Conservation (phyloP, 2,888 invertebrate species). For the Ophraella communa region DNA sequence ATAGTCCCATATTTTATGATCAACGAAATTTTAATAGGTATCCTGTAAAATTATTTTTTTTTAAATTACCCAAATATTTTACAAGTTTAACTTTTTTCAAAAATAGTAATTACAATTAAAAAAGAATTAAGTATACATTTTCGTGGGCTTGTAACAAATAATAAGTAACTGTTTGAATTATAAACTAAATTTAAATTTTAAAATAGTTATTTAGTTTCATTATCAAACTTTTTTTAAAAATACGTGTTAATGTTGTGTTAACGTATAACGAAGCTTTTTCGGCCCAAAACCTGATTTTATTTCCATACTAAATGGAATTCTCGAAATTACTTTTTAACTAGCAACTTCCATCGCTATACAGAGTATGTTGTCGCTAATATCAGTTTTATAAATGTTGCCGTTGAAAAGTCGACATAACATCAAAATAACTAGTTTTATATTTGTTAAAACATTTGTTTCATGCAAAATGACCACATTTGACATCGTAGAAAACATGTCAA, state of each 20-base stretch:
- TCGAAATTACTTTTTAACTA: slow-evolving; percentile 19
- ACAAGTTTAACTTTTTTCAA: too few relatives aligned
- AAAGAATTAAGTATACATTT: too few relatives aligned
- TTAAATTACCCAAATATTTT: too few relatives aligned
- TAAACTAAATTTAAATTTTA: too few relatives aligned
- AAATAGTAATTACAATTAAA: too few relatives aligned
- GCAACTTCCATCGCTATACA: slow-evolving; percentile 13
- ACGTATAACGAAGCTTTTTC: neutral
- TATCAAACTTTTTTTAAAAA: neutral
- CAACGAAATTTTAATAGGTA: too few relatives aligned
- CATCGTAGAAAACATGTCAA: slow-evolving; percentile 22
- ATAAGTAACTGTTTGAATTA: too few relatives aligned
- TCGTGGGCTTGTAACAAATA: too few relatives aligned
- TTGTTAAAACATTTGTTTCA: slow-evolving; percentile 22
- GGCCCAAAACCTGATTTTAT: neutral
- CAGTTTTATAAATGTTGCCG: slow-evolving; percentile 13
- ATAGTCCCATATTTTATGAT: too few relatives aligned
- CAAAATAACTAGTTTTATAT: slow-evolving; percentile 23
- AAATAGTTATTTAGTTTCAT: neutral
- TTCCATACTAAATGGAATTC: neutral
- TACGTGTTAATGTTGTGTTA: neutral
- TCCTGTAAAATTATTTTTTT: too few relatives aligned
- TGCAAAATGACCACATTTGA: slow-evolving; percentile 18
- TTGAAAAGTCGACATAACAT: slow-evolving; percentile 20
- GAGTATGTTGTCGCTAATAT: slow-evolving; percentile 17